These are phyloP conservation scores for Nasonia longicornis DNA, from an alignment of 1,140 invertebrate species.

Conservation along the genomic window DNA sequence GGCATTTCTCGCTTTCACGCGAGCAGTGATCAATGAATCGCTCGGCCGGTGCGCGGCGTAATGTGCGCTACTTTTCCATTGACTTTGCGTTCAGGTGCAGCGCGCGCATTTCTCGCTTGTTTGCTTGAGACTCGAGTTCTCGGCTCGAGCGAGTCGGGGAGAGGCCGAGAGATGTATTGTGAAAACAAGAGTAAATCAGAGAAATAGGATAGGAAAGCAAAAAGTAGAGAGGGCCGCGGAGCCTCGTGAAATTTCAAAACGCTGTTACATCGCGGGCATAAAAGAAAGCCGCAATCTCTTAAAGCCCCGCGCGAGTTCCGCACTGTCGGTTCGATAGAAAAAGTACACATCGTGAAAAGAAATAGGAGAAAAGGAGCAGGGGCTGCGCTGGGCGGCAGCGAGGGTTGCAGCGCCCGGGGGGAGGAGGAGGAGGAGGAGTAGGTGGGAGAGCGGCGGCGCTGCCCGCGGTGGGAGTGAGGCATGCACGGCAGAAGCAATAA, in stretches of 20 bases:
- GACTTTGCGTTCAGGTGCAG: no score
- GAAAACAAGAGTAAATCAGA: conserved; percentile 36
- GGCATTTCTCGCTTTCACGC: conserved; percentile 7
- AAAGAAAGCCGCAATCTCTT: conserved; percentile 44
- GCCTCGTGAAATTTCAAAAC: conserved; percentile 40
- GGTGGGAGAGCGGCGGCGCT: conserved; percentile 44
- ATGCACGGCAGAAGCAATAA: conserved; percentile 57
- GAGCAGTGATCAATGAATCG: not conserved
- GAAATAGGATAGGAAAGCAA: conserved; percentile 9
- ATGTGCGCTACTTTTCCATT: no score
- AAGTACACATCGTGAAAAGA: conserved; percentile 43
- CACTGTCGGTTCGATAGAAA: conserved; percentile 44
- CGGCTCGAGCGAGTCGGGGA: no score
- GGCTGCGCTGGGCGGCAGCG: not conserved
- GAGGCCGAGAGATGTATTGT: not conserved
- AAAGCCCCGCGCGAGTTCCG: conserved; percentile 34
- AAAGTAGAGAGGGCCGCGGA: not conserved
- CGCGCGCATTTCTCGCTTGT: no score
- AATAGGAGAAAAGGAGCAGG: conserved; percentile 28
- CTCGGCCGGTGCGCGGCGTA: no score
- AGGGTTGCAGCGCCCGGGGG: not conserved
- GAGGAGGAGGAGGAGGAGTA: conserved; percentile 24
- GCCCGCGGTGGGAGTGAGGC: conserved; percentile 49
- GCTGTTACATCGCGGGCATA: conserved; percentile 40
- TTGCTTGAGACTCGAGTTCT: no score